Evolutionary conservation across 2,113 vertebrate species (phyloP).

Genomic region (Pedetes capensis): DNA sequence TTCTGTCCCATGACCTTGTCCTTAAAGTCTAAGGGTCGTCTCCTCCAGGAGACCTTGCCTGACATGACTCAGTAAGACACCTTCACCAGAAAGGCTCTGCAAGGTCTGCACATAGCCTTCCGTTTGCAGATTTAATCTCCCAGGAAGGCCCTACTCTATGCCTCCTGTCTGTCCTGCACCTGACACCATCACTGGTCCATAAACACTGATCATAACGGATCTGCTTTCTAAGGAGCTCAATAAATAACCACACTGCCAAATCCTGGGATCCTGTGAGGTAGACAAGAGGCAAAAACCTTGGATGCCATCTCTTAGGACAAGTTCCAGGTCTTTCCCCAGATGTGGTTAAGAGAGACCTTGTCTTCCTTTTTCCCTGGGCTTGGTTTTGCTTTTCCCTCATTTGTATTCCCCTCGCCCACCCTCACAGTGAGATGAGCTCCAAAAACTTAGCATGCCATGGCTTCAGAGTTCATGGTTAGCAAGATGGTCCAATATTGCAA

Average conservation of each 20-base stretch:
- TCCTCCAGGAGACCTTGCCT: not conserved
- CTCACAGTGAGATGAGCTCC: not conserved
- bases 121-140: not conserved
- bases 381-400: not conserved
- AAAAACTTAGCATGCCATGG: not conserved
- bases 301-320: not conserved
- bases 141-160: not conserved
- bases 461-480: not conserved
- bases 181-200: not conserved
- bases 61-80: not conserved
- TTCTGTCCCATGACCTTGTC: not conserved
- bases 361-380: not conserved
- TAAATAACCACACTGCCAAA: not conserved
- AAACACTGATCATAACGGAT: not conserved
- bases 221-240: not conserved
- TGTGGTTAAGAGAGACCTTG: not conserved
- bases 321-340: not conserved
- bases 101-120: not conserved
- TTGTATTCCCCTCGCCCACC: not conserved
- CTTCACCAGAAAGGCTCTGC: not conserved
- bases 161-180: not conserved
- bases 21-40: not conserved
- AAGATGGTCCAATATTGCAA: not conserved
- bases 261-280: not conserved
- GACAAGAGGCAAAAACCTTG: not conserved